Conservation (phyloP, 2,888 invertebrate genomes). For the Tribolium freemani region DNA sequence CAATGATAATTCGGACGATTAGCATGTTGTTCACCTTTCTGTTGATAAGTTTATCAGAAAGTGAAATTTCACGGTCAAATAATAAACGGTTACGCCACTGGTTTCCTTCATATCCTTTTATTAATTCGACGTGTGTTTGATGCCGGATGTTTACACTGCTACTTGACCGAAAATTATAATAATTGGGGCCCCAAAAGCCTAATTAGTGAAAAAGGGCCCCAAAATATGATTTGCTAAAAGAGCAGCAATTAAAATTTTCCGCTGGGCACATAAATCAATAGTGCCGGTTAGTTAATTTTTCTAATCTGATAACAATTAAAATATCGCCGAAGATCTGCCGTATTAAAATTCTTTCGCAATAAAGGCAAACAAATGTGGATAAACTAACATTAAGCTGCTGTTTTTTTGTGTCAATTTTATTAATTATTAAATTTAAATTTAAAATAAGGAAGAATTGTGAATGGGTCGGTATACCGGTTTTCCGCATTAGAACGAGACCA, state of each 20-base stretch:
- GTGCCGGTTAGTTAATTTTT: too few relatives aligned
- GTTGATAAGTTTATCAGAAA: not conserved
- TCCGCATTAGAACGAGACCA: too few relatives aligned
- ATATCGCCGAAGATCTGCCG: too few relatives aligned
- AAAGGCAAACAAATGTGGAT: too few relatives aligned
- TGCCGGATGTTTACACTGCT: constrained; percentile 5
- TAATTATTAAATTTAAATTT: too few relatives aligned
- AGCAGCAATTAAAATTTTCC: not conserved
- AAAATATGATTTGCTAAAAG: not conserved
- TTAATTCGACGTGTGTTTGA: not conserved
- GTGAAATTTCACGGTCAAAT: not conserved
- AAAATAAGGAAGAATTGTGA: too few relatives aligned
- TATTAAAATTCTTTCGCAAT: too few relatives aligned
- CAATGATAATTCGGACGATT: not conserved
- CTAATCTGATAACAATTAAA: too few relatives aligned
- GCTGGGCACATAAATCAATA: not conserved
- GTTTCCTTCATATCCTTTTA: not conserved
- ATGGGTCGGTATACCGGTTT: too few relatives aligned
- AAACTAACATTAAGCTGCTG: too few relatives aligned
- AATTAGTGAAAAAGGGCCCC: constrained; percentile 5
- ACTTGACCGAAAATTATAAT: constrained; percentile 7
- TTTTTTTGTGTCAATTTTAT: too few relatives aligned
- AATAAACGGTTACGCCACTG: constrained; percentile 8
- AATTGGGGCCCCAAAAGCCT: constrained; percentile 10
- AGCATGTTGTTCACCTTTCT: not conserved